Conservation (phyloP, 2,113 vertebrate species). For the Trogon surrucura region DNA sequence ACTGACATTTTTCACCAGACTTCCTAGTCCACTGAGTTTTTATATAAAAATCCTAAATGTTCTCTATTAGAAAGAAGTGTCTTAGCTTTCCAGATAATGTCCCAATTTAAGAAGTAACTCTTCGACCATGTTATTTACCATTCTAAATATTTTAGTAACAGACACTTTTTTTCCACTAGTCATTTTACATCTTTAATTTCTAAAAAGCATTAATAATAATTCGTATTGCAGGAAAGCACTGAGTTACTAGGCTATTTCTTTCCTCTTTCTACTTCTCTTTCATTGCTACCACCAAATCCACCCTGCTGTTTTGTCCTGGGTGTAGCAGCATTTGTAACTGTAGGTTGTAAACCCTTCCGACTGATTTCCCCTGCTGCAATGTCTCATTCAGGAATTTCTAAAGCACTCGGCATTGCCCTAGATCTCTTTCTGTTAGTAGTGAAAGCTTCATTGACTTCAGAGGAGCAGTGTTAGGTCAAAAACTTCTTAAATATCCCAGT, state of each 20-base stretch:
- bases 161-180: not conserved
- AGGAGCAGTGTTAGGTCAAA: not conserved
- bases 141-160: not conserved
- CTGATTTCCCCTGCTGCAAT: not conserved
- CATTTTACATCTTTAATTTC: not conserved
- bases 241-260: not conserved
- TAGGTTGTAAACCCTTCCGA: not conserved
- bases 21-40: not conserved
- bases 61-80: not conserved
- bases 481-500: not conserved
- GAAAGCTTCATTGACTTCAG: not conserved
- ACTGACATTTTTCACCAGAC: not conserved
- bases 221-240: not conserved
- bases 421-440: not conserved
- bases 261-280: not conserved
- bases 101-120: too few relatives aligned
- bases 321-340: not conserved
- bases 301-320: not conserved
- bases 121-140: not conserved
- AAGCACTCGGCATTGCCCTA: not conserved
- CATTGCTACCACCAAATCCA: not conserved
- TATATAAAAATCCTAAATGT: not conserved
- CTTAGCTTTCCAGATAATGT: not conserved
- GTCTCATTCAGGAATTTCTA: not conserved
- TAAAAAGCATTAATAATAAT: not conserved